These are phyloP conservation scores for Sturmia bella DNA, from an alignment of 2,888 invertebrate genomes.

Conservation along the genomic window DNA sequence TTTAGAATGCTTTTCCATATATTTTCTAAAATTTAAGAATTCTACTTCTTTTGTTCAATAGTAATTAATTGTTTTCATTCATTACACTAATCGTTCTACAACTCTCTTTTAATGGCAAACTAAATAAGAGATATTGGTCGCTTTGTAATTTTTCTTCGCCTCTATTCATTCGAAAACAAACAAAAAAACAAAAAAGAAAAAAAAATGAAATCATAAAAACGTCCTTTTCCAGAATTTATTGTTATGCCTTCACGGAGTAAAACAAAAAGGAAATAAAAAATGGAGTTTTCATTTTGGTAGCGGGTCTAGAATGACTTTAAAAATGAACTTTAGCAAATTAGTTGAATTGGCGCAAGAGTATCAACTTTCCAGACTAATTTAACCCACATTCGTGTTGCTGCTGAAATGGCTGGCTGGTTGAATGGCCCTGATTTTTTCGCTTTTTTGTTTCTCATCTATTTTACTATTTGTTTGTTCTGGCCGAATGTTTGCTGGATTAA, in stretches of 20 bases:
- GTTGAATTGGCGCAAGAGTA: conserved; percentile 37
- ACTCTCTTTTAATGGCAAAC: background rate
- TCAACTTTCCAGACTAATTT: conserved; percentile 40
- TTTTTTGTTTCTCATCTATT: conserved; percentile 9
- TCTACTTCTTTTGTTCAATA: conserved; percentile 69
- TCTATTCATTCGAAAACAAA: background rate
- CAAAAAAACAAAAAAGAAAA: conserved; percentile 6
- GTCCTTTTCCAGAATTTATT: conserved; percentile 65
- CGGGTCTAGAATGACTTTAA: conserved; percentile 61
- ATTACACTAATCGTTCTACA: conserved; percentile 70
- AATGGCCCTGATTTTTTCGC: conserved; percentile 71
- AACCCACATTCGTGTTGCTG: conserved; percentile 46
- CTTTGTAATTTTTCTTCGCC: conserved; percentile 15
- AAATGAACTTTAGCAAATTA: conserved; percentile 65
- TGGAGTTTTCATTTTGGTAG: conserved; percentile 3
- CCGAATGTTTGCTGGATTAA: conserved; percentile 67
- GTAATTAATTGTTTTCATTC: conserved; percentile 73
- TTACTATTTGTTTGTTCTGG: conserved; percentile 37
- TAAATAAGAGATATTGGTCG: conserved; percentile 11
- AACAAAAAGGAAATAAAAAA: conserved; percentile 41
- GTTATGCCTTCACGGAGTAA: conserved; percentile 47
- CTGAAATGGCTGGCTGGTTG: conserved; percentile 74
- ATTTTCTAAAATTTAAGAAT: conserved; percentile 13
- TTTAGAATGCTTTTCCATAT: background rate
- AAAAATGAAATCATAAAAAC: conserved; percentile 34